phyloP scores from a whole-genome alignment of 2,888 invertebrate genomes.

The Cephus rjabovi region DNA sequence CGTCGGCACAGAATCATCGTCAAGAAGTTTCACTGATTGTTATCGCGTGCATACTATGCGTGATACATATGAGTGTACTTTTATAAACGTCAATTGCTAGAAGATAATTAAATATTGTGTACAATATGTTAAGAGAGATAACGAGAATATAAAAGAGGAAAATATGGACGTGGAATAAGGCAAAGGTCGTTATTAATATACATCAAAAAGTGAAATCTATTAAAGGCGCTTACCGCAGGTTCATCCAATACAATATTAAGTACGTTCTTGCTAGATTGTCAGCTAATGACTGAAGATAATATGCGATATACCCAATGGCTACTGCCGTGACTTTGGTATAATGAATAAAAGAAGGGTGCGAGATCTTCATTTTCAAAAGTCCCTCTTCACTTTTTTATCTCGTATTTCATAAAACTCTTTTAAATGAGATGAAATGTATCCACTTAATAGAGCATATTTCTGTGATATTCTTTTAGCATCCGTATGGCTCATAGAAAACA shows the following conservation, averaged over 20 bases:
- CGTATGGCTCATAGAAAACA: not conserved
- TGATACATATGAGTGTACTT: constrained; percentile 56
- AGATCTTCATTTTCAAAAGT: not conserved
- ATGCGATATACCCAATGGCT: not conserved
- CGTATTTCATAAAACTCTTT: not conserved
- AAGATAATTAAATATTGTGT: constrained; percentile 43
- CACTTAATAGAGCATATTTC: not conserved
- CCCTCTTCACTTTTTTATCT: not conserved
- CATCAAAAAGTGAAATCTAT: not conserved
- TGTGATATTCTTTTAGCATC: not conserved
- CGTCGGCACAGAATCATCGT: constrained; percentile 44
- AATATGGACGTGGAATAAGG: constrained; percentile 40
- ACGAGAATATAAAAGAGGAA: constrained; percentile 14
- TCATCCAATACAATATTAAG: not conserved
- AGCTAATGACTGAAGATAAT: not conserved
- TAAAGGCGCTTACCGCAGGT: not conserved
- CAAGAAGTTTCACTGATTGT: constrained; percentile 41
- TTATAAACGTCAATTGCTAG: constrained; percentile 63
- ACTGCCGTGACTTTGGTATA: not conserved
- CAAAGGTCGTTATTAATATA: not conserved
- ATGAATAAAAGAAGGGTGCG: not conserved
- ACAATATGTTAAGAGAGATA: constrained; percentile 12
- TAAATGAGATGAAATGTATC: not conserved
- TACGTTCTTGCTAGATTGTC: not conserved
- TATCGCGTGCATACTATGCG: constrained; percentile 50